Base-by-base conservation (phyloP, 2,797 vertebrate species). In the Gadopsis marmoratus region DNA sequence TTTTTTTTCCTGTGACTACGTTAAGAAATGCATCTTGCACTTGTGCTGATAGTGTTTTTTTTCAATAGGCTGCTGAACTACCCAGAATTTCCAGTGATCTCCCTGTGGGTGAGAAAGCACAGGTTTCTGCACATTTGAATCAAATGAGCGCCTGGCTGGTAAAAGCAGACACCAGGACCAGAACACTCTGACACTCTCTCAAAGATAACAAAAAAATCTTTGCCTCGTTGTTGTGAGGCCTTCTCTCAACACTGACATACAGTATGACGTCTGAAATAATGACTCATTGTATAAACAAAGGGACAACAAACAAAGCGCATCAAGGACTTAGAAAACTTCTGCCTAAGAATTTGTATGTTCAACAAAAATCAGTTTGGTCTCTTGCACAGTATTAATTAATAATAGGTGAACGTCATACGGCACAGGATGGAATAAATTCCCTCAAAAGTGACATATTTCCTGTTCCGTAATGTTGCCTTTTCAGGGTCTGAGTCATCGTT, bases 231-330 rank as follows among this genome's bases (percentile, higher is more conserved):
- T 35, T 69, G 45, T 50, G 56, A 81, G 41, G 67, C 23, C 48
- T 62, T 51, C 26, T 26, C 59, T 74, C n/a, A 41, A 53, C 21
- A 43, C 47, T 59, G 17, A 58, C 43, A 62, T 33, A 11, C 51
- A 50, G 37, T 23, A 53, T 37, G 21, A 35, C 48, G 63, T 80
- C 64, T 54, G 65, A 58, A 50, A 51, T 56, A 19, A 71, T 76
- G 71, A 76, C 41, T 81, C 59, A 75, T 4, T 59, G 37, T 54
- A 55, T 60, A 67, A 72, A 75, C 66, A 73, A 61, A 76, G 47
- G 8, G 14, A 58, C 17, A 67, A 51, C 33, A 59, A 37, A 33
- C 39, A 51, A 45, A 31, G 31, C n/a, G 26, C 43, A 35, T 26
- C 21, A 13, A 43, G 19, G 37, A 10, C 17, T 65, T 9, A 63